Evolutionary conservation across 2,888 invertebrate species (phyloP).

Genomic region (Bombylius discolor): DNA sequence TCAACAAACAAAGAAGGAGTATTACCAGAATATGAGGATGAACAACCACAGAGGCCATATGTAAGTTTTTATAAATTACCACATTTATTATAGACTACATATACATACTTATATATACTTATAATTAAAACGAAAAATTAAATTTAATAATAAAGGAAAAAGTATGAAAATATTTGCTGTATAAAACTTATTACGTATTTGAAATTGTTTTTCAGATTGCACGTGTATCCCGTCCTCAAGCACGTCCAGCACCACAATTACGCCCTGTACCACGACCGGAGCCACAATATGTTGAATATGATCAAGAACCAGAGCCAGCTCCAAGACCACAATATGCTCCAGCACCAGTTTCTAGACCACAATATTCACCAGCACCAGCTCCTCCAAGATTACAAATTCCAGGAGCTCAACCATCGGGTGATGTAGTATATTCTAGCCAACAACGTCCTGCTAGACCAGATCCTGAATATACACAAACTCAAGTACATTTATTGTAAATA

Average conservation of each 20-base stretch:
- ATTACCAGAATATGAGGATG: slow-evolving; percentile 37
- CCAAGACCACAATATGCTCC: slow-evolving; percentile 22
- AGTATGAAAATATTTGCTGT: too few species aligned
- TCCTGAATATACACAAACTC: slow-evolving; percentile 29
- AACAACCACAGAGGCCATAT: slow-evolving; percentile 28
- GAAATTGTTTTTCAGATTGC: slow-evolving; percentile 6
- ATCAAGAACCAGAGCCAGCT: slow-evolving; percentile 24
- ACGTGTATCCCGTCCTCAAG: slow-evolving; percentile 25
- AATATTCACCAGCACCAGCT: slow-evolving; percentile 20
- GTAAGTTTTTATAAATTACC: slow-evolving; percentile 18
- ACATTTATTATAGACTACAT: too few species aligned
- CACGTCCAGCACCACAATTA: slow-evolving; percentile 18
- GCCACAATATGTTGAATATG: slow-evolving; percentile 30
- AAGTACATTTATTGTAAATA: slow-evolving; percentile 13
- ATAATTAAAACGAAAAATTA: too few species aligned
- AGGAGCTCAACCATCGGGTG: slow-evolving; percentile 28
- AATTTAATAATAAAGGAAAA: too few species aligned
- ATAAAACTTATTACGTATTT: background rate
- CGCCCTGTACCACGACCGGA: slow-evolving; percentile 28
- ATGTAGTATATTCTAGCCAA: slow-evolving; percentile 32
- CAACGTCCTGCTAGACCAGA: slow-evolving; percentile 33
- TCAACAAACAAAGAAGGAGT: slow-evolving; percentile 34
- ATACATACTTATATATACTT: too few species aligned
- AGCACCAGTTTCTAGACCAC: slow-evolving; percentile 18
- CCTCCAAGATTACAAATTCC: slow-evolving; percentile 30